Conservation (phyloP, 2,113 vertebrate genomes). For the Entelurus aequoreus region DNA sequence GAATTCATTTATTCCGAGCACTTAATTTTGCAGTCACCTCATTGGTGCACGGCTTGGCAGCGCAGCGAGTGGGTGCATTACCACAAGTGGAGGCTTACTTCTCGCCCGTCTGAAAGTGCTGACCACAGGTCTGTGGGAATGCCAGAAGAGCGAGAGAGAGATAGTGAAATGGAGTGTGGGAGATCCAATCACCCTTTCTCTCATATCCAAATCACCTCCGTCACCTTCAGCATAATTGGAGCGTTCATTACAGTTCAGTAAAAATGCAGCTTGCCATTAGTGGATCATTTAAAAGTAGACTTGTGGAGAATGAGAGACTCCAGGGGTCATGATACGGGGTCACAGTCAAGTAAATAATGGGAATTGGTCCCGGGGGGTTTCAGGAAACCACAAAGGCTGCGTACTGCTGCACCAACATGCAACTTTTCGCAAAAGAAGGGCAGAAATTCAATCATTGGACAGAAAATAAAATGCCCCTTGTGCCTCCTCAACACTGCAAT, state of each 20-base stretch:
- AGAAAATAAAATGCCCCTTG: conserved; percentile 60
- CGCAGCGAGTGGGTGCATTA: conserved; percentile 58
- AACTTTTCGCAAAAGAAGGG: conserved; percentile 41
- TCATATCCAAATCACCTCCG: conserved; percentile 65
- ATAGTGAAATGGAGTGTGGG: conserved; percentile 63
- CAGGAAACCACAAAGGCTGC: conserved; percentile 54
- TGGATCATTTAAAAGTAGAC: conserved; percentile 61
- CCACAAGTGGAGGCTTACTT: conserved; percentile 56
- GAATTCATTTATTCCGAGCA: conserved; percentile 74
- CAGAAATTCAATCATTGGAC: conserved; percentile 64
- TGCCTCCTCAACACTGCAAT: conserved; percentile 49
- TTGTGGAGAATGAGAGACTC: conserved; percentile 62
- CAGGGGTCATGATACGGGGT: conserved; percentile 60
- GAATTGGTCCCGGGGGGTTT: conserved; percentile 62
- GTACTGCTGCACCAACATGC: conserved; percentile 54
- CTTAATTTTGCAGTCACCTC: conserved; percentile 69
- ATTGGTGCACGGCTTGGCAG: conserved; percentile 42
- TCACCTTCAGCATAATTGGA: conserved; percentile 69
- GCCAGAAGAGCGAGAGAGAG: conserved; percentile 45
- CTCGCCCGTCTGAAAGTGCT: conserved; percentile 49
- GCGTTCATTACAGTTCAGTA: conserved; percentile 65
- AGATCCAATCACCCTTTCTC: conserved; percentile 63
- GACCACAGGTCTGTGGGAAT: conserved; percentile 59
- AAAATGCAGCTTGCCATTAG: conserved; percentile 65
- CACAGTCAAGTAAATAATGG: conserved; percentile 73